Evolutionary conservation across 2,113 vertebrate species (phyloP).

Genomic region (Danio rerio): DNA sequence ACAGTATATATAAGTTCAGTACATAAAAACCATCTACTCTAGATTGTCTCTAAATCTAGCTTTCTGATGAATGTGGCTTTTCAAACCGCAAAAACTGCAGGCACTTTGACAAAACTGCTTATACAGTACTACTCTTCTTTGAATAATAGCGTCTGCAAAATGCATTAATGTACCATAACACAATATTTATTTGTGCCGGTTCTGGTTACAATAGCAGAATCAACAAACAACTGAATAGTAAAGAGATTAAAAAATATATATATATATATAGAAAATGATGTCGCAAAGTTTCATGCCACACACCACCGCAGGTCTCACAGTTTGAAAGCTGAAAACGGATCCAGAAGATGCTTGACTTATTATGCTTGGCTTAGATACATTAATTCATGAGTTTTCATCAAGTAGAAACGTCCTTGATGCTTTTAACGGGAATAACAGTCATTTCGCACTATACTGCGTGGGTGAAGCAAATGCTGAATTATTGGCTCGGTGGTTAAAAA

Average conservation of each 20-base stretch:
- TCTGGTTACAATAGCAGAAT: neutral
- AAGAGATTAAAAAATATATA: neutral
- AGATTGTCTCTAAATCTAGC: no score
- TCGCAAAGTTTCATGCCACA: neutral
- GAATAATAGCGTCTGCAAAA: no score
- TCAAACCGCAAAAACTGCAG: no score
- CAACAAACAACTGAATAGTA: neutral
- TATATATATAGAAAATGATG: neutral
- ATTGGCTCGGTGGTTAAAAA: slow-evolving; percentile 17
- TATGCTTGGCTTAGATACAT: neutral
- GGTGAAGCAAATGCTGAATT: slow-evolving; percentile 24
- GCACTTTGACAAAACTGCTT: no score
- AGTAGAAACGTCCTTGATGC: slow-evolving; percentile 9
- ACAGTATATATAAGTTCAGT: no score
- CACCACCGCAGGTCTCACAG: neutral
- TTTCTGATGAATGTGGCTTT: no score
- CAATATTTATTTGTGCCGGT: neutral
- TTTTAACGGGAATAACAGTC: slow-evolving; percentile 3
- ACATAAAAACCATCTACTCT: no score
- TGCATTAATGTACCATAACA: no score
- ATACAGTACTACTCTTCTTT: no score
- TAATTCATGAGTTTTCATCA: slow-evolving; percentile 13
- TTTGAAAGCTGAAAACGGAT: neutral
- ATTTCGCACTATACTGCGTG: slow-evolving; percentile 8
- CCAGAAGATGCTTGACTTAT: neutral